Base-by-base conservation (phyloP, 2,888 invertebrate genomes). In the Teinopalpus imperialis region DNA sequence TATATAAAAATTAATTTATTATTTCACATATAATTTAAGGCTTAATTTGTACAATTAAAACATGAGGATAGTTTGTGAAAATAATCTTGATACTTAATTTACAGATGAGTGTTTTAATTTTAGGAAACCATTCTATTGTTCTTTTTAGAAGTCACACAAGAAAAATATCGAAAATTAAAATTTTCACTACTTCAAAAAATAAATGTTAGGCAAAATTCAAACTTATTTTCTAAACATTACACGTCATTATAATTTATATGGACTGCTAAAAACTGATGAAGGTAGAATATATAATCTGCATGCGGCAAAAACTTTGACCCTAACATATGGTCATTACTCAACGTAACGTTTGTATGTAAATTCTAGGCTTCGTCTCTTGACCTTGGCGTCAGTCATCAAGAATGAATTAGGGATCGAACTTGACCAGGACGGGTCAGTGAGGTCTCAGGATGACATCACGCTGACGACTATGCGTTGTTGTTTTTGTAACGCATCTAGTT, bases 381-480 rank as follows among this genome's bases (percentile, higher is more conserved):
- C 74, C 80, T 76, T 77, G 75, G 63, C 34, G 53, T 56, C 62
- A 69, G 69, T 74, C 80, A 77, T 81, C 74, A 78, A 72, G 66
- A 69, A 81, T 74, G 73, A 74, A 75, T 83, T 81, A 82, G 68
- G 74, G 69, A 64, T 66, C 77, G 81, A 78, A 83, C 82, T 87
- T 86, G 87, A 88, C 87, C 86, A 83, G 56, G 73, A 68, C 67
- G 65, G 57, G 67, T 71, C 69, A 63, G 56, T 51, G 42, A 54
- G 69, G 77, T 77, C 69, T 62, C 8, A 49, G 10, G 31, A 61
- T 83, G 83, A 81, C 82, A 70, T 61, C 51, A 54, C 44, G 29
- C 53, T 61, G 67, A 63, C 61, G 64, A 47, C 64, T 62, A 62
- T 56, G 31, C 41, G 51, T 51, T 56, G 54, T 52, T 58, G 56